Base-by-base conservation (phyloP, 2,797 vertebrate genomes). In the Helarctos malayanus region DNA sequence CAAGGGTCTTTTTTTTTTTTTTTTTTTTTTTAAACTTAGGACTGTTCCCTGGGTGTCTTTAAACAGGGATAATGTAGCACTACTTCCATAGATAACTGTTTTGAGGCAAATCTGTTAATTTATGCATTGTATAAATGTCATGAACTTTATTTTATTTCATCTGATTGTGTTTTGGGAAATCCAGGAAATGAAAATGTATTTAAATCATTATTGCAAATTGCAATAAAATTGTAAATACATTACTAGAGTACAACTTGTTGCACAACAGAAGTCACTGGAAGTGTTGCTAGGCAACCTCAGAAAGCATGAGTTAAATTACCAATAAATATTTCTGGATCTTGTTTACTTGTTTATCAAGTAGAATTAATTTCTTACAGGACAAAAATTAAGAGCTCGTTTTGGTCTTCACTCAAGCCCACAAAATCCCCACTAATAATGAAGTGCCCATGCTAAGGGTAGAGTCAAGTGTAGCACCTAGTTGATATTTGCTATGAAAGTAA, bases 151-250 rank as follows among this genome's bases (percentile, higher is more conserved):
- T 91, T 94, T 76, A 89, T 94, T 94, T 71, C 68, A 73, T 96
- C 76, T 83, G 90, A 95, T 80, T 89, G 21, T 97, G 83, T 96
- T 98, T 95, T 94, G 84, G 93, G 84, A 97, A 97, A 94, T 69
- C 47, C 61, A 54, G 82, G 65, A 93, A 79, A 68, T 86, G 52
- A 96, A 69, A 29, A 27, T 83, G 65, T 96, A 52, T 95, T 96
- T 95, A 96, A 95, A 68, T 94, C 12, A n/a, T 96, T 85, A 86
- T 95, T 95, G 86, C 29, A 88, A 73, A 75, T 57, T 88, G 57
- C 71, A 95, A 2, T 91, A 56, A 84, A 86, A 76, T 52, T 57
- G 49, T 71, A 89, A 89, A 45, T 73, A 52, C 11, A 2, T 83
- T 78, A 13, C 16, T 87, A 29, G 45, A 69, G 78, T 47, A 61